Conservation (phyloP, 2,888 invertebrate genomes). For the Bembecia ichneumoniformis region DNA sequence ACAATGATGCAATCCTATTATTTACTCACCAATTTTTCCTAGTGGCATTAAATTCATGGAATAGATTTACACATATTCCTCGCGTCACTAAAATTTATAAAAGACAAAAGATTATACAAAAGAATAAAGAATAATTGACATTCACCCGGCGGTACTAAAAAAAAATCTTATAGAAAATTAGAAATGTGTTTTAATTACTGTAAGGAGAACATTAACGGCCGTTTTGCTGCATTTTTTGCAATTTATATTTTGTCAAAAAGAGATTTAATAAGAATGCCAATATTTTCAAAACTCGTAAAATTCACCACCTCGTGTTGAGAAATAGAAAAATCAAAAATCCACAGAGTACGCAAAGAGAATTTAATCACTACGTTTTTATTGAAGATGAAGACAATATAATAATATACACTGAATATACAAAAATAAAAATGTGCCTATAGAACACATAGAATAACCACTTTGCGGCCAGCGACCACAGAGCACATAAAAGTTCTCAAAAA, state of each 20-base stretch:
- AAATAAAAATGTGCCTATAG: too few relatives aligned
- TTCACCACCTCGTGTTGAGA: slow-evolving; percentile 33
- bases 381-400: too few relatives aligned
- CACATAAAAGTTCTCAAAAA: too few relatives aligned
- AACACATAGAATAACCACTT: too few relatives aligned
- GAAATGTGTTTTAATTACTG: too few relatives aligned
- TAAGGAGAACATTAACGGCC: too few relatives aligned
- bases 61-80: slow-evolving; percentile 23
- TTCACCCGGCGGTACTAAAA: not conserved
- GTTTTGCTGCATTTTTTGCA: too few relatives aligned
- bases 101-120: not conserved
- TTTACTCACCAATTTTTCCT: slow-evolving; percentile 34
- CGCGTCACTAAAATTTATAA: slow-evolving; percentile 19
- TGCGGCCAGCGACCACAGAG: too few relatives aligned
- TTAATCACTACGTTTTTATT: not conserved
- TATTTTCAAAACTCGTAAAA: slow-evolving; percentile 15
- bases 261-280: too few relatives aligned
- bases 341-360: slow-evolving; percentile 10
- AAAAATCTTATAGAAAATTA: not conserved
- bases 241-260: too few relatives aligned
- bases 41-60: slow-evolving; percentile 34
- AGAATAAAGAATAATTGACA: not conserved
- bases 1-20: not conserved
- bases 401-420: too few relatives aligned
- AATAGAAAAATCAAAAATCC: slow-evolving; percentile 14